Percentiles rank a stretch among this genome's conserved stretches.
These are phyloP conservation scores for Crotophaga sulcirostris DNA, from an alignment of 2,113 vertebrate species.

Conservation along the genomic window DNA sequence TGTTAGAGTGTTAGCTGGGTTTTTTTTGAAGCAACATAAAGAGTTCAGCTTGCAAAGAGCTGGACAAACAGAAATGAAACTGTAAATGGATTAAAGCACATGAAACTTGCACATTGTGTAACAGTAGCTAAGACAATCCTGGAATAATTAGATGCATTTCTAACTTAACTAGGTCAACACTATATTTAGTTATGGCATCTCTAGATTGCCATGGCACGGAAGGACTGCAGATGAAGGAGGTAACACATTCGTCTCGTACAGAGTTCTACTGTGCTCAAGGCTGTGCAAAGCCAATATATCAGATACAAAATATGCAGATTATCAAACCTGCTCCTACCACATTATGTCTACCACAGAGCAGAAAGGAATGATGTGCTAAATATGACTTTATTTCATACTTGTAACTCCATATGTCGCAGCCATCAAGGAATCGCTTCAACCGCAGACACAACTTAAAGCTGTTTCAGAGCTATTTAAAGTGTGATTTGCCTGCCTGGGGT, in stretches of 20 bases:
- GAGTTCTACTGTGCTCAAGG: neutral
- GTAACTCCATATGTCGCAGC: neutral
- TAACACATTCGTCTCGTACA: conserved; percentile 15
- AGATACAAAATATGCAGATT: neutral
- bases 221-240: neutral
- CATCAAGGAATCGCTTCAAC: neutral
- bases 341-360: conserved; percentile 1
- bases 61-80: conserved; percentile 4
- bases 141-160: conserved; percentile 2
- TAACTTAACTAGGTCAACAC: neutral
- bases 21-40: neutral
- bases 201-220: neutral
- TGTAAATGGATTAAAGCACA: neutral
- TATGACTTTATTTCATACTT: neutral
- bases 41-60: neutral
- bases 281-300: neutral
- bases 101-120: neutral
- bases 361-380: neutral
- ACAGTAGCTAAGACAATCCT: neutral
- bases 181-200: neutral
- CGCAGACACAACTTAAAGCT: neutral
- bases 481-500: neutral
- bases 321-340: neutral
- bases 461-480: neutral
- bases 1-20: neutral